Evolutionary conservation across 2,888 invertebrate genomes (phyloP), one percentile per base, ranked within the genome.

Genomic region (Aporophyla nigra): DNA sequence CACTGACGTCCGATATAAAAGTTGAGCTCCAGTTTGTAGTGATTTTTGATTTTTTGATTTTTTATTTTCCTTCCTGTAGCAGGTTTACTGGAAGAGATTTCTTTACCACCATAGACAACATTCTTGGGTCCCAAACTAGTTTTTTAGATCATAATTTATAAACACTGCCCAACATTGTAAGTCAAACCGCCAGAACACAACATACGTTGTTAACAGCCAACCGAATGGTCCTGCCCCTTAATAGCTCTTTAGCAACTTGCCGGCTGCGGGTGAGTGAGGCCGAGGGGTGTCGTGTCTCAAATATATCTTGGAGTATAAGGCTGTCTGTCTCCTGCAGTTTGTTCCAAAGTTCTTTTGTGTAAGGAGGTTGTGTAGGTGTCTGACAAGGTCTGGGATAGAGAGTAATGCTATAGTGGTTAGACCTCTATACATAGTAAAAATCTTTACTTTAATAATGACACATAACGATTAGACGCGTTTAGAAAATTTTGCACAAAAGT

Each of bases 301-400:
- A 79, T 86, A 73, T 68, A 71, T 79, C 84, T 65, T 40, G 2
- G 21, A 78, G 40, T 75, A 51, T 27, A 74, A 49, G 75, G 46
- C 59, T 76, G 56, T 74, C 81, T 84, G 71, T 72, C 79, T 49
- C 5, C 63, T 49, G 58, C 84, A 84, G 80, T 84, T 78, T 65
- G 53, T 84, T 78, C n/a, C 10, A 19, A 79, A 79, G 71, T 83
- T 79, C 49, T 43, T 53, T 40, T 59, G 33, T 65, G 53, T n/a
- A 69, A 33, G 51, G 49, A 51, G 43, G 33, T 51, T 33, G 14
- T 53, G 43, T 61, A 33, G 62, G 21, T 33, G 14, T 40, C 24
- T 61, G n/a, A 67, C 49, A 46, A 16, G 2, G 24, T 6, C 12
- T 66, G 14, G n/a, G 49, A 40, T 59, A 16, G 33, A 24, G 4